phyloP scores from a whole-genome alignment of 2,797 vertebrate species.

The Leontocebus nigricollis region DNA sequence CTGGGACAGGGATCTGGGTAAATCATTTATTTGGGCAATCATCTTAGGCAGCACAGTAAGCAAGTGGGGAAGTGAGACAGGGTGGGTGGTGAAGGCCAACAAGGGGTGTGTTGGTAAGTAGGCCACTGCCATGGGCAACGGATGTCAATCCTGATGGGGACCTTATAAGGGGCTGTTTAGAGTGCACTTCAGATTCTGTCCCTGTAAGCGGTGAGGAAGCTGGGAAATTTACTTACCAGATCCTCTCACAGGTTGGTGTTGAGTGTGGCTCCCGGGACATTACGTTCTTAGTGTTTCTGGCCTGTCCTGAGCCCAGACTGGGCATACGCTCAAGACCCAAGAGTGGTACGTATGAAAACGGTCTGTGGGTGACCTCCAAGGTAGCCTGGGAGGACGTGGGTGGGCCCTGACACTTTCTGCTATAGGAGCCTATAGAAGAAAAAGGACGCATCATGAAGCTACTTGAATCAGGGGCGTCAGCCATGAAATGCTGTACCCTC shows the following conservation, averaged over 20 bases:
- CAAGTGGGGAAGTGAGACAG: background rate
- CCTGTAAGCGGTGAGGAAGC: rapidly evolving
- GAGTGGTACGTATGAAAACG: background rate
- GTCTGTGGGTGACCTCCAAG: background rate
- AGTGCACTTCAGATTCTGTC: background rate
- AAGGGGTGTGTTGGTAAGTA: background rate
- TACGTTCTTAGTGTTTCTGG: background rate
- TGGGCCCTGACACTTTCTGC: background rate
- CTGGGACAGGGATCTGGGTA: background rate
- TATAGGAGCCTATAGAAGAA: background rate
- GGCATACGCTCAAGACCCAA: background rate
- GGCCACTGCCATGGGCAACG: background rate
- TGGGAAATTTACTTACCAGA: background rate
- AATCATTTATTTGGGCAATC: background rate
- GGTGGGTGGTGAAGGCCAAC: too few relatives aligned
- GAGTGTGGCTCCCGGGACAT: background rate
- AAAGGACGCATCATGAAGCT: too few relatives aligned
- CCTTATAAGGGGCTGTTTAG: background rate
- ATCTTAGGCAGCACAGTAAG: background rate
- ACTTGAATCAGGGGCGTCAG: background rate
- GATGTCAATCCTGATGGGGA: background rate
- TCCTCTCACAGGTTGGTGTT: background rate
- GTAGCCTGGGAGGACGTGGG: background rate
- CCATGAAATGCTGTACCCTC: background rate
- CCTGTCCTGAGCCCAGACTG: background rate